Percentiles rank a stretch among this genome's conserved stretches.
Evolutionary conservation across 2,888 invertebrate species (phyloP).

Genomic region (Sphinx pinastri): DNA sequence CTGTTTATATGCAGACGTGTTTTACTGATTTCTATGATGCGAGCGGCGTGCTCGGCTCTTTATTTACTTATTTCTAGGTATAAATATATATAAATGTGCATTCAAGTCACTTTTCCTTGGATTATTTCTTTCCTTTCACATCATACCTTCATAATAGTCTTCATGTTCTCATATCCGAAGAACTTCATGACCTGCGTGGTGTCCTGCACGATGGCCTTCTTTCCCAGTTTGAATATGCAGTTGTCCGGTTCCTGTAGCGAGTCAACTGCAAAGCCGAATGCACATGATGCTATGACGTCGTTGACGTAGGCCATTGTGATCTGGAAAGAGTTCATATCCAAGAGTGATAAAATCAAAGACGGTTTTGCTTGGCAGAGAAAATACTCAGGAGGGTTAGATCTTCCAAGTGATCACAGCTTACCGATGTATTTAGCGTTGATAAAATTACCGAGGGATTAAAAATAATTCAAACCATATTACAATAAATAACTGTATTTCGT

Average conservation of each 20-base stretch:
- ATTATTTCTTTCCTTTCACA: too few species aligned
- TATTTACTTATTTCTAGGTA: too few species aligned
- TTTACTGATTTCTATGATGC: too few species aligned
- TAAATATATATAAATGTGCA: too few species aligned
- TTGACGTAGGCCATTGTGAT: constrained; percentile 73
- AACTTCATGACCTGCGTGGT: constrained; percentile 65
- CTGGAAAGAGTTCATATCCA: constrained; percentile 36
- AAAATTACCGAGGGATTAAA: too few species aligned
- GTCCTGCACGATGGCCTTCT: constrained; percentile 61
- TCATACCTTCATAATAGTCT: constrained; percentile 58
- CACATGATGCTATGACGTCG: constrained; percentile 81
- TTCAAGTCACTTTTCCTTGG: too few species aligned
- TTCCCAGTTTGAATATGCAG: constrained; percentile 71
- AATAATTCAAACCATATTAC: too few species aligned
- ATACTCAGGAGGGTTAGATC: not conserved
- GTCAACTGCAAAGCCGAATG: constrained; percentile 78
- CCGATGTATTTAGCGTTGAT: too few species aligned
- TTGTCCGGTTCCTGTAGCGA: constrained; percentile 73
- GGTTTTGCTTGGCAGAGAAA: not conserved
- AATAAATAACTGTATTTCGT: too few species aligned
- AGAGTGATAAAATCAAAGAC: not conserved
- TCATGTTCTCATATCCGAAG: constrained; percentile 62
- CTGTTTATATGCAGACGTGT: too few species aligned
- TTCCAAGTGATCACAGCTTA: not conserved
- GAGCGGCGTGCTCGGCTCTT: too few species aligned